Conservation (phyloP, 1,140 invertebrate genomes). For the Drosophila leontia region DNA sequence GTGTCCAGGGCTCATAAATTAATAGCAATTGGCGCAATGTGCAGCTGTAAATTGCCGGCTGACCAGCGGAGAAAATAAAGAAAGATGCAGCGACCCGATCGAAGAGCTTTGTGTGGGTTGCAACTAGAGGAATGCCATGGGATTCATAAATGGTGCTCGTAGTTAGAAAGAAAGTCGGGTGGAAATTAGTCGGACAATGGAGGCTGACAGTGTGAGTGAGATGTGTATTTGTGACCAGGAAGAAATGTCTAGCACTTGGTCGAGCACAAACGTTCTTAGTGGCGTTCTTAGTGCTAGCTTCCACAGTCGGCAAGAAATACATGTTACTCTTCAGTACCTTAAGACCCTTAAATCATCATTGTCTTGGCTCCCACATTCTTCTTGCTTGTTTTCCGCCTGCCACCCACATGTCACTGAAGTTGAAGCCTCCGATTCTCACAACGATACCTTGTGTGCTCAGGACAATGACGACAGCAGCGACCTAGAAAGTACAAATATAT, state of each 20-base stretch:
- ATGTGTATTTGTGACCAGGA: constrained; percentile 37
- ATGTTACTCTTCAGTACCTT: not conserved
- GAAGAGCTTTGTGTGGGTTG: constrained; percentile 45
- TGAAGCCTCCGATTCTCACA: constrained; percentile 19
- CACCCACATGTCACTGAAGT: constrained; percentile 32
- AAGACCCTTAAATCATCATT: not conserved
- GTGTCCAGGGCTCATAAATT: constrained; percentile 41
- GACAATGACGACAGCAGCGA: constrained; percentile 56
- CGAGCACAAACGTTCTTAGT: constrained; percentile 18
- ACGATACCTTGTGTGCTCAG: constrained; percentile 8
- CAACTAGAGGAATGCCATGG: constrained; percentile 37
- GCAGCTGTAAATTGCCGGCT: constrained; percentile 40
- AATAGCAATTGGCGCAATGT: constrained; percentile 54
- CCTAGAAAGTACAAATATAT: constrained; percentile 56
- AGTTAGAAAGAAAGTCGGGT: constrained; percentile 54
- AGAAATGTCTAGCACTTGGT: constrained; percentile 45
- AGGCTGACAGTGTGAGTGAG: constrained; percentile 30
- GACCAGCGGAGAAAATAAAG: constrained; percentile 46
- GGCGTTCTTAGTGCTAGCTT: constrained; percentile 2
- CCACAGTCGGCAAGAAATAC: not conserved
- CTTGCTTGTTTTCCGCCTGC: constrained; percentile 17
- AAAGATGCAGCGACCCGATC: constrained; percentile 54
- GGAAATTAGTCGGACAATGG: constrained; percentile 48
- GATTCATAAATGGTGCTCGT: constrained; percentile 25
- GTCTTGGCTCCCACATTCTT: not conserved